phyloP scores from a whole-genome alignment of 1,140 invertebrate genomes.

The Phthorimaea operculella region DNA sequence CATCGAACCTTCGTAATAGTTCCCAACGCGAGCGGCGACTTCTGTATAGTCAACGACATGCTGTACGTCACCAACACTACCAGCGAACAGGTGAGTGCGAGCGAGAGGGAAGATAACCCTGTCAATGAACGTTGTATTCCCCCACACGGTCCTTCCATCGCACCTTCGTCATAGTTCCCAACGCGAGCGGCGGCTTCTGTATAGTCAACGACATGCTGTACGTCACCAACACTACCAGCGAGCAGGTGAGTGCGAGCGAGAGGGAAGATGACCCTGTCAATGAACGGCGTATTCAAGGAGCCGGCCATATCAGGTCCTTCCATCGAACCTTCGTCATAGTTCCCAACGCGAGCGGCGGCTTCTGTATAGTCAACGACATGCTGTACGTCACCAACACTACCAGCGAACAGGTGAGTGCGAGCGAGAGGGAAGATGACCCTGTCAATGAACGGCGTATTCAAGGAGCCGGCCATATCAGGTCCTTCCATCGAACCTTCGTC shows the following conservation, averaged over 20 bases:
- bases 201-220: constrained; percentile 88
- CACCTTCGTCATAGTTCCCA: constrained; percentile 84
- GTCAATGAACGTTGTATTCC: constrained; percentile 79
- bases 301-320: constrained; percentile 70
- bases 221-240: constrained; percentile 77
- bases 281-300: constrained; percentile 86
- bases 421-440: too few species aligned
- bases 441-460: too few species aligned
- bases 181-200: constrained; percentile 79
- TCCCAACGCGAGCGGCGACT: too few species aligned
- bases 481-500: too few species aligned
- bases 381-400: constrained; percentile 81
- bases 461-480: too few species aligned
- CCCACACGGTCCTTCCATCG: constrained; percentile 82
- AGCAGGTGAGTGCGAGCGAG: constrained; percentile 76
- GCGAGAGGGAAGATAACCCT: too few species aligned
- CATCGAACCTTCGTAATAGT: too few species aligned
- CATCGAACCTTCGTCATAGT: constrained; percentile 84
- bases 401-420: constrained; percentile 73
- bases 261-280: constrained; percentile 76
- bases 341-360: constrained; percentile 78
- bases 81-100: too few species aligned
- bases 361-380: constrained; percentile 88
- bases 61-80: too few species aligned
- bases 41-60: too few species aligned